Percentiles rank a stretch among this genome's conserved stretches.
These are phyloP conservation scores for Venustoraphidia nigricollis DNA, from an alignment of 2,888 invertebrate genomes.

Conservation along the genomic window DNA sequence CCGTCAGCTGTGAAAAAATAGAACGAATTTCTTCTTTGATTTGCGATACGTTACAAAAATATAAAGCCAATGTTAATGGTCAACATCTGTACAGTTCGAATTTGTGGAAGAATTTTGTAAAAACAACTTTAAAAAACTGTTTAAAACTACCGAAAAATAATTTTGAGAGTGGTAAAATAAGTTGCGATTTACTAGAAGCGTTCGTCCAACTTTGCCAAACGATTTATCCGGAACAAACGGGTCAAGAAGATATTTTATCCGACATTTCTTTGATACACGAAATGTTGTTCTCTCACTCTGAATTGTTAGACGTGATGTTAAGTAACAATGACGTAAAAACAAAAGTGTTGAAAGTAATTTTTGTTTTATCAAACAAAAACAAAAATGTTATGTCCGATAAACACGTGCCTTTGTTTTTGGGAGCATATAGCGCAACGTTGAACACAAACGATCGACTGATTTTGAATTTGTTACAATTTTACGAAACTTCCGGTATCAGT, in stretches of 20 bases:
- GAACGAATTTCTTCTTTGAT: slow-evolving; percentile 9
- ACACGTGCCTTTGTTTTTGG: slow-evolving; percentile 61
- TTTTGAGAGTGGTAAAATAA: slow-evolving; percentile 20
- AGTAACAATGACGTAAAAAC: slow-evolving; percentile 36
- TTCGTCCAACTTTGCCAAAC: slow-evolving; percentile 38
- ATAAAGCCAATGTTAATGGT: too few species aligned
- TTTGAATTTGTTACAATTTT: slow-evolving; percentile 46
- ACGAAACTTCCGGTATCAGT: slow-evolving; percentile 50
- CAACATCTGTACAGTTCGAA: too few species aligned
- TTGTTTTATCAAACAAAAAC: slow-evolving; percentile 44
- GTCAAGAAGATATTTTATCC: slow-evolving; percentile 16
- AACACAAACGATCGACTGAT: slow-evolving; percentile 53
- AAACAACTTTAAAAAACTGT: too few species aligned
- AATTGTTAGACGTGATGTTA: slow-evolving; percentile 55
- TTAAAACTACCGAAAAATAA: slow-evolving; percentile 7
- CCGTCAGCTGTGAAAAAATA: slow-evolving; percentile 11
- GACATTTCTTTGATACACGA: slow-evolving; percentile 27
- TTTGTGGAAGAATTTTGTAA: too few species aligned
- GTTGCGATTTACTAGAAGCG: slow-evolving; percentile 36
- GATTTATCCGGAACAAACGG: slow-evolving; percentile 33
- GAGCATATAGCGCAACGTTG: slow-evolving; percentile 63
- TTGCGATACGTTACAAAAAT: too few species aligned
- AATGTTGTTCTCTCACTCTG: slow-evolving; percentile 62
- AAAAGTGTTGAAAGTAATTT: slow-evolving; percentile 47
- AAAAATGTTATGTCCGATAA: slow-evolving; percentile 44